Evolutionary conservation across 2,797 vertebrate species (phyloP).

Genomic region (Parauchenoglanis punctatus): DNA sequence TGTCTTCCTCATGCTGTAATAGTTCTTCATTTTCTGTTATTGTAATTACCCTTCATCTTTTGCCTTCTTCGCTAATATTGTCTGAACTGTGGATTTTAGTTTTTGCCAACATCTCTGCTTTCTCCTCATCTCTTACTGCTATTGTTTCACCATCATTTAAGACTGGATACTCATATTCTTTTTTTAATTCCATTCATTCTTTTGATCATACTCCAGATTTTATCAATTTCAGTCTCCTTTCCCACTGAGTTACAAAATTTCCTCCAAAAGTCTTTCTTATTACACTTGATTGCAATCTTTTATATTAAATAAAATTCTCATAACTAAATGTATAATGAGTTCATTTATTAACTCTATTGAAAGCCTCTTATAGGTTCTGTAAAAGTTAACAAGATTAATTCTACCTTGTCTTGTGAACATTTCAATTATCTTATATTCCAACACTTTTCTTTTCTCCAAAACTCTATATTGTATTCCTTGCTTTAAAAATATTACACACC

Average conservation of each 20-base stretch:
- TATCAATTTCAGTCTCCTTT: not conserved
- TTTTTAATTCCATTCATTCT: not conserved
- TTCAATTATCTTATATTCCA: no score
- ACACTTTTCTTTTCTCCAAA: no score
- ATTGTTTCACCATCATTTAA: not conserved
- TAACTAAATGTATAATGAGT: not conserved
- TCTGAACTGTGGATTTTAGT: no score
- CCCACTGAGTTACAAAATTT: not conserved
- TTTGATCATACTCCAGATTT: not conserved
- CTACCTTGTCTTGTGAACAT: no score
- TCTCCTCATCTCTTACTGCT: no score
- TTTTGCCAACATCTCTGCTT: no score
- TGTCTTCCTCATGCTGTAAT: not conserved
- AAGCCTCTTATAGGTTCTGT: not conserved
- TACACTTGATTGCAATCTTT: not conserved
- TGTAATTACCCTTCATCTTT: not conserved
- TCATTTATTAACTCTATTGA: not conserved
- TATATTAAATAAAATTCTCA: not conserved
- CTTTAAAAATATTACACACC: no score
- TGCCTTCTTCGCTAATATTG: no score
- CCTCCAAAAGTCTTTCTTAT: conserved; percentile 6
- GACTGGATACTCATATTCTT: not conserved
- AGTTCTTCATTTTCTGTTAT: not conserved
- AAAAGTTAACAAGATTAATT: no score
- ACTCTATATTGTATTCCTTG: no score